phyloP scores from a whole-genome alignment of 1,140 invertebrate species.

The Dermatophagoides farinae region DNA sequence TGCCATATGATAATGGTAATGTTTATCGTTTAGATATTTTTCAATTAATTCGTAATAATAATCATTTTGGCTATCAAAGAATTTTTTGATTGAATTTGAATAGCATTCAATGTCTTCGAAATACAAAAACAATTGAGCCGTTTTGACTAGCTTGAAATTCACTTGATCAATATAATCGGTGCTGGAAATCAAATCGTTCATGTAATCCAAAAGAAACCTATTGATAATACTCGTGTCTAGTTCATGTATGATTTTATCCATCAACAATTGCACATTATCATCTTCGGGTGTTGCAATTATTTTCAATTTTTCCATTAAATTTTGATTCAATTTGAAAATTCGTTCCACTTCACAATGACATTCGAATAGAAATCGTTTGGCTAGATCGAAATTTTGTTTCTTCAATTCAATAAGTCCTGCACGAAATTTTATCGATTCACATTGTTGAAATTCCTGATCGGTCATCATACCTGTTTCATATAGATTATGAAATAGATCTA shows the following conservation, averaged over 20 bases:
- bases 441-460: background rate
- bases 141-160: too few species aligned
- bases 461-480: slow-evolving; percentile 1
- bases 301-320: too few species aligned
- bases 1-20: slow-evolving; percentile 26
- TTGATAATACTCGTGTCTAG: too few species aligned
- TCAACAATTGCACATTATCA: too few species aligned
- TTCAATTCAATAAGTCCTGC: slow-evolving; percentile 33
- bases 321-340: slow-evolving; percentile 24
- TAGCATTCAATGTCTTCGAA: background rate
- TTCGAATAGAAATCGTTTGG: slow-evolving; percentile 27
- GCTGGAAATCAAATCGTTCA: too few species aligned
- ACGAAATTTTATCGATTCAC: slow-evolving; percentile 27
- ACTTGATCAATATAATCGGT: too few species aligned
- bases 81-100: background rate
- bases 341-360: slow-evolving; percentile 29
- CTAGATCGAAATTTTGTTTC: slow-evolving; percentile 29
- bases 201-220: too few species aligned
- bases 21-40: slow-evolving; percentile 24
- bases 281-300: too few species aligned
- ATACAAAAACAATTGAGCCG: background rate
- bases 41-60: slow-evolving; percentile 28
- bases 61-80: slow-evolving; percentile 20
- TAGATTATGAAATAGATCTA: background rate
- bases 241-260: too few species aligned